Evolutionary conservation across 2,888 invertebrate genomes (phyloP).

Genomic region (Smittia sp.): DNA sequence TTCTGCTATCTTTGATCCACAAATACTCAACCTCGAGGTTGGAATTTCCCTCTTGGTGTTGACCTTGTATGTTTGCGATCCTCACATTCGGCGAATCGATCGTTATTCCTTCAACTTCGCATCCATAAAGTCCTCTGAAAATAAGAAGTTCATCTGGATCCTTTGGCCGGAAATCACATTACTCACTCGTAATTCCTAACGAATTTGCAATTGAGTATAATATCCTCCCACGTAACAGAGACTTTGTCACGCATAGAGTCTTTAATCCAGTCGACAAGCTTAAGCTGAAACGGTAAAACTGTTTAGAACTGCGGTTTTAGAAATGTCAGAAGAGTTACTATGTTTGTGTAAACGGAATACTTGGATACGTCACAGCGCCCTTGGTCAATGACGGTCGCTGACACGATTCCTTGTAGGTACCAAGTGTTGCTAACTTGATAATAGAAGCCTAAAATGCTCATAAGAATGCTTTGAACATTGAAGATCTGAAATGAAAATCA

Average conservation of each 20-base stretch:
- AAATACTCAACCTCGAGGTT: background rate
- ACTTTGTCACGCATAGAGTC: background rate
- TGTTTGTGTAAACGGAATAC: constrained; percentile 3
- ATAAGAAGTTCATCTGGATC: background rate
- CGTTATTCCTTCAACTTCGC: background rate
- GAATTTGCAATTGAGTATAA: background rate
- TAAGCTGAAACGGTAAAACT: too few relatives aligned
- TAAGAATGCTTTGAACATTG: too few relatives aligned
- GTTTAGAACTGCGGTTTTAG: too few relatives aligned
- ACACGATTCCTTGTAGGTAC: background rate
- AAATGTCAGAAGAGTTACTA: too few relatives aligned
- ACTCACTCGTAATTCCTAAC: background rate
- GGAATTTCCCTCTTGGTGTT: background rate
- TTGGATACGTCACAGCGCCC: background rate
- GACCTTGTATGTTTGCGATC: background rate
- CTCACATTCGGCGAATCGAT: background rate
- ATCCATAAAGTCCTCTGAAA: constrained; percentile 16
- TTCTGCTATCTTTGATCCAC: constrained; percentile 5
- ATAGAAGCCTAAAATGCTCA: too few relatives aligned
- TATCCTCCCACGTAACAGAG: background rate
- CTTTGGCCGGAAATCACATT: background rate
- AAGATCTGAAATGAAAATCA: too few relatives aligned
- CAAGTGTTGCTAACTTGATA: background rate
- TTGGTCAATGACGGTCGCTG: background rate
- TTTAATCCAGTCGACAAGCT: constrained; percentile 2